Base-by-base conservation (phyloP, 53 echinoderm and acorn worm species). In the Henricia sp. region DNA sequence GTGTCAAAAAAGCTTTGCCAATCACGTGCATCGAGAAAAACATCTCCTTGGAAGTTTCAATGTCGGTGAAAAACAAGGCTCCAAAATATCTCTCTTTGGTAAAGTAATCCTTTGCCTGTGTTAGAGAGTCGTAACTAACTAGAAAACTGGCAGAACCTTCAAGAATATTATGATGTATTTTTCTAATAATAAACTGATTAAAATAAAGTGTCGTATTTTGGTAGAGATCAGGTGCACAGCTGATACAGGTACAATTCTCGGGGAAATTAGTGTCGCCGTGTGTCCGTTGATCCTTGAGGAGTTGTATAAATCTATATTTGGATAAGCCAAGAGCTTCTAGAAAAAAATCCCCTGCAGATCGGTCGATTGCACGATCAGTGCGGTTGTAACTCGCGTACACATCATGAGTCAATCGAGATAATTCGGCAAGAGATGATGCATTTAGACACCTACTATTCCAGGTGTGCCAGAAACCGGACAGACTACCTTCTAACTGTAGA, bases 401-500 rank as follows among this genome's bases (percentile, higher is more conserved):
- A 52, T 25, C 50, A 19, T 30, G 19, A 14, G 26, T 51, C 29
- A 74, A 39, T 21, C 21, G n/a, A 20, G 25, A 59, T 32, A 0
- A 52, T 9, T 72, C 74, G 1, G 30, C 25, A 28, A 36, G n/a
- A n/a, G 37, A 58, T 1, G 76, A 29, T 1, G n/a, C 42, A 19
- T 44, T 46, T 0, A 37, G 17, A 12, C 80, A 80, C n/a, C 64
- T 62, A 0, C 27, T 10, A 14, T 12, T 11, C 63, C 63, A 80
- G 1, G 20, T 32, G 14, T 48, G 59, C 64, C 80, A 63, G 34
- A 80, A 64, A 30, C 48, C 71, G 42, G 66, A 68, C 25, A 85
- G 24, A 25, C 76, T 80, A 21, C 78, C 71, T 69, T 90, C 90
- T 12, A 85, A 6, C 29, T 67, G 70, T 64, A 90, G 19, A 20